These are phyloP conservation scores for Tachuris rubrigastra DNA, from an alignment of 2,113 vertebrate species.

Conservation along the genomic window DNA sequence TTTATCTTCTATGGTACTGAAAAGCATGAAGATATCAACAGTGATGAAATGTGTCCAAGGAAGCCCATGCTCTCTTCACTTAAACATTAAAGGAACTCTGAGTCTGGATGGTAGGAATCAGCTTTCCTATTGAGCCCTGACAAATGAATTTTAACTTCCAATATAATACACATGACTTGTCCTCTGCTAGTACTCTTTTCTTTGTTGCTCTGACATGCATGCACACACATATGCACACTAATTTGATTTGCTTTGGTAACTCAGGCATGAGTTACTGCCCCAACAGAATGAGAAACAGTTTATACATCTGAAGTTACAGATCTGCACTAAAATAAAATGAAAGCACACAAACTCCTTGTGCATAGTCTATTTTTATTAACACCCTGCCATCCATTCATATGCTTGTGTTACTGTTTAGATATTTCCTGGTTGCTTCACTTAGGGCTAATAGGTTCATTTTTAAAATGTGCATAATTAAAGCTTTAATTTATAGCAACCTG, in stretches of 20 bases:
- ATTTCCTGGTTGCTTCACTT: not conserved
- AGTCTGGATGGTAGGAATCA: conserved; percentile 74
- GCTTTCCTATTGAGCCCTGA: not conserved
- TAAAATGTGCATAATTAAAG: not conserved
- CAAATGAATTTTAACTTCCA: not conserved
- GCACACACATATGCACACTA: not conserved
- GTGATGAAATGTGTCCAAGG: conserved; percentile 78
- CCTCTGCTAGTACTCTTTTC: not conserved
- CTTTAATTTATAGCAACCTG: not conserved
- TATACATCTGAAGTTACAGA: not conserved
- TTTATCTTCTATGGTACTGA: conserved; percentile 64
- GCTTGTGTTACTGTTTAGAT: not conserved
- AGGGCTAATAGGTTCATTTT: not conserved
- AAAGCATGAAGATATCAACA: conserved; percentile 78
- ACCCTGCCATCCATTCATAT: not conserved
- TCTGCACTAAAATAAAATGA: not conserved
- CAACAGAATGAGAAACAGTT: not conserved
- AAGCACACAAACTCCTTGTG: not conserved
- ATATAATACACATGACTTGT: not conserved
- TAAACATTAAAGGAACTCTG: conserved; percentile 71
- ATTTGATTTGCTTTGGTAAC: not conserved
- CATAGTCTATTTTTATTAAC: not conserved
- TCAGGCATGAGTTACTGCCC: not conserved
- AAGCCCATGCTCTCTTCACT: conserved; percentile 77
- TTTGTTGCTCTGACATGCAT: not conserved